Base-by-base conservation (phyloP, 1,140 invertebrate species). In the Drosophila virilis region DNA sequence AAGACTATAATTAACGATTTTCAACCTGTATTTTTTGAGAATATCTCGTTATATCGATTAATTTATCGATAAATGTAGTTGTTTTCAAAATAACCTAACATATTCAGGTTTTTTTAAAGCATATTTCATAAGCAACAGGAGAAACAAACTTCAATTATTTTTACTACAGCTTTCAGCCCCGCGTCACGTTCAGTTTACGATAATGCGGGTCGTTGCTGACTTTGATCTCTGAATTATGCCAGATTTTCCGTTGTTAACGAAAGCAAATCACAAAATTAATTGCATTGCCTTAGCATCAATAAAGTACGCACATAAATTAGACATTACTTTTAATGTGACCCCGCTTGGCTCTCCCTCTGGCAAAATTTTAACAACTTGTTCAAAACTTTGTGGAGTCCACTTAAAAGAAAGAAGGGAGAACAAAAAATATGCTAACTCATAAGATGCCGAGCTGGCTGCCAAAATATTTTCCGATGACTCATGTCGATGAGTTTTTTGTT, bases 381-480 rank as follows among this genome's bases (percentile, higher is more conserved):
- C 33, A 55, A 73, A 61, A 74, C 64, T 68, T 73, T 65, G 28
- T 15, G 40, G 6, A 38, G 58, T 32, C 37, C 61, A 66, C 69
- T 72, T 58, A 72, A 72, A 67, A 72, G 43, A 45, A 28, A 22
- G 28, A 28, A 22, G 3, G 22, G 2, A 28, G 4, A 28, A 28
- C 22, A 28, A 5, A 28, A 28, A 22, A 22, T 22, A 55, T 8
- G 40, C 46, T 38, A 73, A 54, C 46, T 68, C 40, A 65, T 69
- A 50, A 45, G 45, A 61, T 52, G 10, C 7, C 35, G 5, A 22
- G 5, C 32, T 6, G 17, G 2, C 22, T 50, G 22, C 58, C 40
- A 68, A 78, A 61, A 59, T 22, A 45, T 57, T 65, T 79, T 64
- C 55, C 68, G 74, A 79, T 83, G 79, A 77, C 48, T 88, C 83